A percentile compares a stretch with the other conserved stretches of the same genome.
phyloP scores from a whole-genome alignment of 2,113 vertebrate species.

The Coptodon bakossiorum region DNA sequence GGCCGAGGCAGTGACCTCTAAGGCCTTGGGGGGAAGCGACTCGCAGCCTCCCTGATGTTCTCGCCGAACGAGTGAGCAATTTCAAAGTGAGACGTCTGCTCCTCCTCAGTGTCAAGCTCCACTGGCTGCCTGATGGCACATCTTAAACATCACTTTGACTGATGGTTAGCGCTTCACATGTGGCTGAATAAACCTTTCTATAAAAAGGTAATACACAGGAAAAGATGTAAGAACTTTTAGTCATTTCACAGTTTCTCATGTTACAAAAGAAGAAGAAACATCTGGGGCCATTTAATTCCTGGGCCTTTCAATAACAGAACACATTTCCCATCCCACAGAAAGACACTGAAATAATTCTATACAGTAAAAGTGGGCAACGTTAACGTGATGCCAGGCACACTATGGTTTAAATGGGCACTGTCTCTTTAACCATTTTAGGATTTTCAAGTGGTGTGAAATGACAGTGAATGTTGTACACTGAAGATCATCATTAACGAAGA shows the following conservation, averaged over 20 bases:
- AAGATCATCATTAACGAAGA: neutral
- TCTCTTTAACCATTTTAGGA: neutral
- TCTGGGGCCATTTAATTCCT: neutral
- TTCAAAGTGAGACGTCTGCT: slow-evolving; percentile 17
- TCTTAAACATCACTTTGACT: neutral
- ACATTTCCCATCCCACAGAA: neutral
- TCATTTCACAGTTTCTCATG: neutral
- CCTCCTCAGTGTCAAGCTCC: slow-evolving; percentile 10
- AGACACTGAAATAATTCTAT: neutral
- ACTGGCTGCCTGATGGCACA: neutral
- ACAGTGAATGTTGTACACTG: neutral
- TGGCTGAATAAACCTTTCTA: neutral
- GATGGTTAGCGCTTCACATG: neutral
- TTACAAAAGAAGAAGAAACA: neutral
- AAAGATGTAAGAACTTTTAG: neutral
- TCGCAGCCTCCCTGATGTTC: slow-evolving; percentile 32
- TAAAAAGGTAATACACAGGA: neutral
- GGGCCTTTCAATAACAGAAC: neutral
- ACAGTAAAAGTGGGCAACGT: neutral
- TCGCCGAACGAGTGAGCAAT: slow-evolving; percentile 1
- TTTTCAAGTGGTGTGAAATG: slow-evolving; percentile 9
- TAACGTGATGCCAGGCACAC: neutral
- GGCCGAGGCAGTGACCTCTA: slow-evolving; percentile 37
- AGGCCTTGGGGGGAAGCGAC: neutral
- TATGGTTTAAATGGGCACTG: neutral